A percentile compares a stretch with the other conserved stretches of the same genome.
These are phyloP conservation scores for Sminthurinus aureus DNA, from an alignment of 2,888 invertebrate species.

Conservation along the genomic window DNA sequence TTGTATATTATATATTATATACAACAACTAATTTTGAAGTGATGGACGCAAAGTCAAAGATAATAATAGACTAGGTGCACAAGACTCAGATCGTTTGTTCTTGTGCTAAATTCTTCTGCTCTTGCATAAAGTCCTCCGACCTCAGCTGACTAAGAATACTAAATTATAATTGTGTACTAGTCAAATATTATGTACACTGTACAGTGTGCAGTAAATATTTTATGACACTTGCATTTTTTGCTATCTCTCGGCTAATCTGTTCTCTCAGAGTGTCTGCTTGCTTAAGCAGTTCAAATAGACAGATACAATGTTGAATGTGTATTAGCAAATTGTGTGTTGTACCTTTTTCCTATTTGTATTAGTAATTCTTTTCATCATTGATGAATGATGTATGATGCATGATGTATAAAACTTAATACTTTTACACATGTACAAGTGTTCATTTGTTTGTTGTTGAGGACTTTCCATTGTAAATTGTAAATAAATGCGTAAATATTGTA, in stretches of 20 bases:
- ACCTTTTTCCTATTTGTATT: background rate
- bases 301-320: background rate
- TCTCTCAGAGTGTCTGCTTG: background rate
- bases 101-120: constrained; percentile 9
- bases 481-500: background rate
- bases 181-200: background rate
- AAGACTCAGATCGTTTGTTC: constrained; percentile 7
- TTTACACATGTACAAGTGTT: no score
- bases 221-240: constrained; percentile 36
- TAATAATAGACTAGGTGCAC: constrained; percentile 19
- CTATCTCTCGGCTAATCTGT: background rate
- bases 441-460: background rate
- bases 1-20: no score
- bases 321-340: background rate
- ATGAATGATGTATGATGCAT: no score
- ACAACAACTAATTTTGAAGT: background rate
- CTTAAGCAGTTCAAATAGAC: background rate
- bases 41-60: background rate
- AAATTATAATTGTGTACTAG: no score
- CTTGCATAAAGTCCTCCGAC: constrained; percentile 17
- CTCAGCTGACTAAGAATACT: background rate
- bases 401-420: no score
- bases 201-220: background rate
- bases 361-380: no score
- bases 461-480: background rate